Base-by-base conservation (phyloP, 2,888 invertebrate species). In the Saturnia pavonia region DNA sequence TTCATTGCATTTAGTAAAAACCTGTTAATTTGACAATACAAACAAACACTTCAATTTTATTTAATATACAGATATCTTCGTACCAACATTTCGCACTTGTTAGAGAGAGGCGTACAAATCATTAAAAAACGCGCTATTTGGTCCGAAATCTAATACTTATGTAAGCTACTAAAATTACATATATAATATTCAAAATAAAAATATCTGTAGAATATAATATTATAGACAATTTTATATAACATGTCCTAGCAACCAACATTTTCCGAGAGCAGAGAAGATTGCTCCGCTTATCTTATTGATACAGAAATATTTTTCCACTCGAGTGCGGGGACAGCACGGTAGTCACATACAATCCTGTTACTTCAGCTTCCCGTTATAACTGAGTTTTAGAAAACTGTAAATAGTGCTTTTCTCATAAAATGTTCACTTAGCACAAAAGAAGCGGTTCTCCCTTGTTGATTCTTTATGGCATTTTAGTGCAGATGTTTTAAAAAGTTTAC, bases 221-320 rank as follows among this genome's bases (percentile, higher is more conserved):
- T 14, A 22, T 51, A 34, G 34, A 40, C n/a, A n/a, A 16, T 22
- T 57, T 19, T 65, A 65, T 40, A 54, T 19, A 19, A 40, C 40
- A 27, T 60, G 60, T 69, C n/a, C 7, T 6, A 63, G 48, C 27
- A n/a, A 40, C 60, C 34, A 48, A 65, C 9, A 65, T 65, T 40
- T 69, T 69, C 34, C 65, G 22, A 22, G 40, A 51, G 25, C 51
- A 66, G 76, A 84, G 84, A 83, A 87, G 85, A 88, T 88, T 86
- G 86, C 83, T 82, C 81, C 80, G 80, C 84, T 87, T 89, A 86
- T 86, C 85, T 87, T 84, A 84, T 87, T 85, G 86, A 84, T 85
- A 85, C 81, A 85, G 81, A 85, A 87, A 88, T 85, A 86, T 86
- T 85, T 85, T 85, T 82, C 78, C 74, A 79, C 77, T 75, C 72